These are phyloP conservation scores for Petrolisthes cinctipes DNA, from an alignment of 2,888 invertebrate species.

Conservation along the genomic window DNA sequence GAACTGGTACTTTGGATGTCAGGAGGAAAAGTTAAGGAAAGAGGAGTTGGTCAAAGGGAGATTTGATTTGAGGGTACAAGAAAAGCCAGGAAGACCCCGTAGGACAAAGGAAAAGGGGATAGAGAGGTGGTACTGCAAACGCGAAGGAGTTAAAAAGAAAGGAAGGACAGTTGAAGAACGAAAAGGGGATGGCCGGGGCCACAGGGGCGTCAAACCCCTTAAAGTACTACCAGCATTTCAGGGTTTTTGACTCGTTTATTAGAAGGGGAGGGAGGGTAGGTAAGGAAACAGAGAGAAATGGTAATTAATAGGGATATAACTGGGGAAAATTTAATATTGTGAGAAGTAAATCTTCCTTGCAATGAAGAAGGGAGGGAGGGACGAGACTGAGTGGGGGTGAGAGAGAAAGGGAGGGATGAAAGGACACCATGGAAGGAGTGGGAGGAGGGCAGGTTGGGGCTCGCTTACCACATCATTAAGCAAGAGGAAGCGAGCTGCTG, in stretches of 20 bases:
- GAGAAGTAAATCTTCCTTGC: neutral
- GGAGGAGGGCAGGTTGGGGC: constrained; percentile 11
- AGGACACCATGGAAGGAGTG: neutral
- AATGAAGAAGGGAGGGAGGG: neutral
- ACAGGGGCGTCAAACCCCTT: neutral
- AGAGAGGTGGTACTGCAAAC: no score
- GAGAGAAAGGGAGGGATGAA: neutral
- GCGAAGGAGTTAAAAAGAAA: no score
- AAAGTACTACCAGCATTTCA: neutral
- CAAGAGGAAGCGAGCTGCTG: neutral
- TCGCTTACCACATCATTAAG: constrained; percentile 12
- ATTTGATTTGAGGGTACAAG: neutral
- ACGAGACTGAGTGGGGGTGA: neutral
- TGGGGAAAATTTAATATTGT: neutral
- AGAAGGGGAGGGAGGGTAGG: constrained; percentile 17
- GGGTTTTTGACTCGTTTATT: no score
- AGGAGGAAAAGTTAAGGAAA: neutral
- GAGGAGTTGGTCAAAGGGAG: constrained; percentile 1
- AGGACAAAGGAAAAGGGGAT: neutral
- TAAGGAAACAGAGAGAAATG: neutral
- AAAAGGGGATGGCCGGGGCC: neutral
- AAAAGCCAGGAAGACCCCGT: no score
- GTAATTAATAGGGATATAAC: neutral
- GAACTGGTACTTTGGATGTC: neutral
- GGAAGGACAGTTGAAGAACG: no score